phyloP scores from a whole-genome alignment of 1,140 invertebrate species.

The Batillaria attramentaria region DNA sequence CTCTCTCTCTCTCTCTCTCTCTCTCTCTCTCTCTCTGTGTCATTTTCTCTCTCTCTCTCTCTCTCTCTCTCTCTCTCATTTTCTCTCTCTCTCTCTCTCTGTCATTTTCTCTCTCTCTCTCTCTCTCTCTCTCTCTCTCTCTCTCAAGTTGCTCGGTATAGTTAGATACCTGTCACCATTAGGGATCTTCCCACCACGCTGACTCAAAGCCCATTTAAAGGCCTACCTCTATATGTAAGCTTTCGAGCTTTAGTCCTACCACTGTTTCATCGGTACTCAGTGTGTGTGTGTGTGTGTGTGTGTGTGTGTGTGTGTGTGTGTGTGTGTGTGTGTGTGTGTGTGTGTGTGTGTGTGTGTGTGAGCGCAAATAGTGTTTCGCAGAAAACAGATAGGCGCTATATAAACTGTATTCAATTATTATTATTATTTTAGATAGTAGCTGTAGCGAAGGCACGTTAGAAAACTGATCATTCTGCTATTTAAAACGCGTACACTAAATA shows the following conservation, averaged over 20 bases:
- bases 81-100: neutral
- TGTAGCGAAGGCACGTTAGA: no score
- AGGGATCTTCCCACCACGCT: neutral
- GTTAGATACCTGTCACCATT: neutral
- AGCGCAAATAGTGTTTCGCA: no score
- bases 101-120: neutral
- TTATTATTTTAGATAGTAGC: no score
- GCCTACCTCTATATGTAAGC: neutral
- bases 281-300: neutral
- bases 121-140: neutral
- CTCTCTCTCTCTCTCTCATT: neutral
- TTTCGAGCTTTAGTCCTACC: neutral
- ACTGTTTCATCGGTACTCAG: neutral
- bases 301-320: slow-evolving; percentile 6
- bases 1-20: neutral
- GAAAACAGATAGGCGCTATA: no score
- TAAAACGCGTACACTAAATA: no score
- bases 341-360: neutral
- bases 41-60: no score
- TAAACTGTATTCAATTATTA: neutral
- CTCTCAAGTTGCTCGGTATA: neutral
- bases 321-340: slow-evolving; percentile 19
- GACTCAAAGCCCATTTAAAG: neutral
- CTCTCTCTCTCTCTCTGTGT: neutral
- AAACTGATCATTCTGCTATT: no score